phyloP scores from a whole-genome alignment of 2,797 vertebrate genomes.

The Neopelma chrysocephalum region DNA sequence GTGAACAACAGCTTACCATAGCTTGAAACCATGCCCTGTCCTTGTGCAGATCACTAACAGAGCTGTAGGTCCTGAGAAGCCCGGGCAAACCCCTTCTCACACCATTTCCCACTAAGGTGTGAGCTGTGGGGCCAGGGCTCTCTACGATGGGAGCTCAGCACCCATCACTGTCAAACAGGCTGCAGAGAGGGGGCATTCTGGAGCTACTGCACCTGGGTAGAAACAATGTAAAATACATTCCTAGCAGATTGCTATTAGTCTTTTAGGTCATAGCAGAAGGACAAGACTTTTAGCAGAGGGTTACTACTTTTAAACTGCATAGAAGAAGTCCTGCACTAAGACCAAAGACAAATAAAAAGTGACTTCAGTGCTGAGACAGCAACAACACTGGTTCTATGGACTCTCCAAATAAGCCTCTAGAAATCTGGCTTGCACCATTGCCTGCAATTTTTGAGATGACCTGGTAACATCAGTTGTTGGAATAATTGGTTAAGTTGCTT shows the following conservation, averaged over 20 bases:
- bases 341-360: too few species aligned
- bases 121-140: rapidly evolving
- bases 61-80: not conserved
- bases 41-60: not conserved
- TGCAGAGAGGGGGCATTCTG: not conserved
- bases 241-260: not conserved
- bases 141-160: not conserved
- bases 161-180: not conserved
- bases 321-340: too few species aligned
- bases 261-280: not conserved
- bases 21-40: not conserved
- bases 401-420: too few species aligned
- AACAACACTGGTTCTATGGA: too few species aligned
- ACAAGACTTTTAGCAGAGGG: not conserved
- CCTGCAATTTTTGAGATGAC: too few species aligned
- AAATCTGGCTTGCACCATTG: too few species aligned
- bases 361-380: too few species aligned
- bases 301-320: not conserved
- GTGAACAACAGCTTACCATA: not conserved
- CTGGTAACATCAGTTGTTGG: too few species aligned
- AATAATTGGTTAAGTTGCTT: too few species aligned
- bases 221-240: not conserved
- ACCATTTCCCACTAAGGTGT: rapidly evolving
- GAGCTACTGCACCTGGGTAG: not conserved
- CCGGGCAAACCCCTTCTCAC: not conserved